Base-by-base conservation (phyloP, 2,888 invertebrate species). In the Acrobasis consociella region DNA sequence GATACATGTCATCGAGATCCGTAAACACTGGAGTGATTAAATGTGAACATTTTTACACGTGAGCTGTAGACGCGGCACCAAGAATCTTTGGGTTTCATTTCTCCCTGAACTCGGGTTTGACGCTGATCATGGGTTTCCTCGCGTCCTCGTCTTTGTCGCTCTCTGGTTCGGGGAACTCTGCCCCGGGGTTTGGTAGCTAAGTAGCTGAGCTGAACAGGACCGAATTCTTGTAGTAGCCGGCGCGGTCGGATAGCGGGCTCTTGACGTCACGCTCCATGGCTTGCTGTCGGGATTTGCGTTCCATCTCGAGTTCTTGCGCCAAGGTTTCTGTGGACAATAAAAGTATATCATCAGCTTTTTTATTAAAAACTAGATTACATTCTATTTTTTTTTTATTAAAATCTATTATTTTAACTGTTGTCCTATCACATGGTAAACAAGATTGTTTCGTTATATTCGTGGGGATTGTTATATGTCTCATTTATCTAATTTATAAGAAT, bases 141-240 rank as follows among this genome's bases (percentile, higher is more conserved):
- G 83, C 78, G 75, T 87, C 89, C 67, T 87, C 87, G 73, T 85
- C 82, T 78, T 81, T 86, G 62, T 87, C 86, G 78, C 81, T 79
- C 49, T 89, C 82, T 73, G 79, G 80, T 65, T 89, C 86, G 89
- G 89, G 89, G 88, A 77, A 81, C 66, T 87, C 85, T 62, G 80
- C 88, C 89, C 90, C 89, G 83, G 83, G 64, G 72, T 81, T 81
- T 77, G 83, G 72, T 80, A 92, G 93, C 93, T 94, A 94, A 92
- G 97, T 97, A 81, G 97, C 97, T 84, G 97, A 97, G 76, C 97
- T 97, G 87, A 97, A 97, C 70, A 97, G 94, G 72, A 97, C 97
- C 46, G 97, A 97, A 90, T 97, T 97, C 91, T 97, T 97, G 93
- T 97, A 97, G 89, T 97, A 97, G 75, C 95, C 95, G 71, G 95